Evolutionary conservation across 1,140 invertebrate genomes (phyloP), one percentile per base, ranked within the genome.

Genomic region (Panagrolaimus sp.): DNA sequence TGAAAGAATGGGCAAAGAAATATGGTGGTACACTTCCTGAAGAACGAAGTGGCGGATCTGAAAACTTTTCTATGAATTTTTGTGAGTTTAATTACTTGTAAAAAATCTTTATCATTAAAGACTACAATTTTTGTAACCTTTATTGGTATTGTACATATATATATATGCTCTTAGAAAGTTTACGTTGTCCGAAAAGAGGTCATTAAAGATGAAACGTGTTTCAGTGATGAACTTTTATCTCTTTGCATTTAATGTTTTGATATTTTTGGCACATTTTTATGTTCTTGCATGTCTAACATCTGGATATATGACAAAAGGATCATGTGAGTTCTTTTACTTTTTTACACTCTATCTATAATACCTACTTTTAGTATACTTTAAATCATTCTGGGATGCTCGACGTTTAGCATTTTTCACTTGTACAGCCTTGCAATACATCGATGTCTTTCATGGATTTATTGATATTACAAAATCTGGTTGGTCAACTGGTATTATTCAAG

Each of bases 391-490:
- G 68, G n/a, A 31, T 0, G 11, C 46, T 20, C 38, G 46, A 7
- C 47, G 63, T 16, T 43, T 42, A 31, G 45, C 67, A 9, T 69
- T 53, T 51, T 57, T 44, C 46, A 43, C 57, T 9, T 69, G 68
- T 23, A 67, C 68, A 27, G 61, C 44, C 38, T 43, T 69, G 13
- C 68, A 69, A 16, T 69, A 14, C 16, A 43, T 69, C 23, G 68
- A 69, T 20, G 25, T 71, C n/a, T 42, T 69, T 9, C 68, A 69
- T 51, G 43, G 46, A 25, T n/a, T 57, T n/a, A 27, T 46, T 27
- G 67, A 66, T n/a, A 14, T 69, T 9, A 69, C 68, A 16, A 69
- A 71, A 23, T 64, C 68, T 38, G 68, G 68, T 27, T 69, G 43
- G 47, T 25, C 25, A 11, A 68, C 68, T 23, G 53, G 47, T 11